phyloP scores from a whole-genome alignment of 1,140 invertebrate species.

The Ceratosolen solmsi region DNA sequence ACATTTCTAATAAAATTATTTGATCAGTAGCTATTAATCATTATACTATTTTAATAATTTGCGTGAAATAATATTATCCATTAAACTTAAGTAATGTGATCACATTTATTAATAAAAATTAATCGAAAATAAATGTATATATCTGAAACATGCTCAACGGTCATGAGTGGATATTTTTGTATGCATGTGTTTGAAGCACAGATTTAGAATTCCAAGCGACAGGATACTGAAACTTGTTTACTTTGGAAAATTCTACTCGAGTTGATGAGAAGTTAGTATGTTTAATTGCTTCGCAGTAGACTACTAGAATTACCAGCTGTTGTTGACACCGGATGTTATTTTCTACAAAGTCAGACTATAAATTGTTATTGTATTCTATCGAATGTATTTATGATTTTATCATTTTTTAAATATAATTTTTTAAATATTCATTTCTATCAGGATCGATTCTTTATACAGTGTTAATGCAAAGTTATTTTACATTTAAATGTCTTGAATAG shows the following conservation, averaged over 20 bases:
- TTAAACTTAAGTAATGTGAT: too few relatives aligned
- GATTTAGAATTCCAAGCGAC: conserved; percentile 10
- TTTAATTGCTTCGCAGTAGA: conserved; percentile 36
- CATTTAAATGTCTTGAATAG: too few relatives aligned
- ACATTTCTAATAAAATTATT: too few relatives aligned
- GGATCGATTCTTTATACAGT: too few relatives aligned
- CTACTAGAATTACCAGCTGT: neutral
- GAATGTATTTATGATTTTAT: neutral
- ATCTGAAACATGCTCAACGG: neutral
- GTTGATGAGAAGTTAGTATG: conserved; percentile 47
- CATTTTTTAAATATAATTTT: too few relatives aligned
- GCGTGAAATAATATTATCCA: too few relatives aligned
- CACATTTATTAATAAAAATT: too few relatives aligned
- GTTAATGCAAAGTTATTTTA: too few relatives aligned
- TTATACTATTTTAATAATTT: too few relatives aligned
- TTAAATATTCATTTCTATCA: too few relatives aligned
- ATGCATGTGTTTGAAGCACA: neutral
- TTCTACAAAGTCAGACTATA: neutral
- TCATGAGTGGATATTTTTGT: neutral
- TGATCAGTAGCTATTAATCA: too few relatives aligned
- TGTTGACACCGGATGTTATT: conserved; percentile 26
- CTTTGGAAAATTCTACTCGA: conserved; percentile 24
- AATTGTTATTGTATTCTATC: neutral
- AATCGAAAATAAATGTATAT: neutral
- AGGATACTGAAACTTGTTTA: conserved; percentile 39